Base-by-base conservation (phyloP, 2,113 vertebrate genomes). In the Sinosuthora webbiana region DNA sequence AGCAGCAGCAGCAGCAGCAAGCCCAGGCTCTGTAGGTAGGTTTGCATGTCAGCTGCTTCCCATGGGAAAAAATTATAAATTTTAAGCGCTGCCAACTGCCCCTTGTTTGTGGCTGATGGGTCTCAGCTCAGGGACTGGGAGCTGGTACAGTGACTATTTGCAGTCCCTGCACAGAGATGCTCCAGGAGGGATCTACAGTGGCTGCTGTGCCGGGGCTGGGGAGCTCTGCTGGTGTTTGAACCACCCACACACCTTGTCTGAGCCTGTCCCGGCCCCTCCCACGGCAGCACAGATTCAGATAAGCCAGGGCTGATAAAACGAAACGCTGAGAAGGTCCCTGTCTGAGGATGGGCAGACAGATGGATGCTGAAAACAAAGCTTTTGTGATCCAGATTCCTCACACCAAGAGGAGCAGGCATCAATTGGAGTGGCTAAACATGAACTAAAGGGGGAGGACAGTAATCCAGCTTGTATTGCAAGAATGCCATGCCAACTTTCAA, bases 61-160 rank as follows among this genome's bases (percentile, higher is more conserved):
- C 91, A 70, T 53, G 88, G 94, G 94, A 94, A 88, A 93, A 95
- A 80, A 89, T 83, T 67, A 95, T 69, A 82, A 47, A 93, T 80
- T 91, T 92, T 95, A 89, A 94, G 83, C 69, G 13, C 76, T 71
- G 50, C 57, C 79, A 84, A 78, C 87, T 88, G 69, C 88, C 94
- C 91, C 85, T 87, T 80, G 79, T 93, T 86, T 95, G 93, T 49
- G 64, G 91, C 71, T 93, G 94, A 63, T 24, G 59, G 91, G 87
- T 67, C 87, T 39, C 70, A 49, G 89, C 55, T 17, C 83, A 94
- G 65, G 67, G 20, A 42, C 49, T 11, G 28, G 73, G 80, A 92
- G 50, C 64, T 33, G 69, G 53, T 53, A 1, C 0, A 6, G 37
- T 3, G 21, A 47, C 67, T 42, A 1, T 39, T 53, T 64, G 76